Evolutionary conservation across 2,113 vertebrate species (phyloP).

Genomic region (Plestiodon gilberti): DNA sequence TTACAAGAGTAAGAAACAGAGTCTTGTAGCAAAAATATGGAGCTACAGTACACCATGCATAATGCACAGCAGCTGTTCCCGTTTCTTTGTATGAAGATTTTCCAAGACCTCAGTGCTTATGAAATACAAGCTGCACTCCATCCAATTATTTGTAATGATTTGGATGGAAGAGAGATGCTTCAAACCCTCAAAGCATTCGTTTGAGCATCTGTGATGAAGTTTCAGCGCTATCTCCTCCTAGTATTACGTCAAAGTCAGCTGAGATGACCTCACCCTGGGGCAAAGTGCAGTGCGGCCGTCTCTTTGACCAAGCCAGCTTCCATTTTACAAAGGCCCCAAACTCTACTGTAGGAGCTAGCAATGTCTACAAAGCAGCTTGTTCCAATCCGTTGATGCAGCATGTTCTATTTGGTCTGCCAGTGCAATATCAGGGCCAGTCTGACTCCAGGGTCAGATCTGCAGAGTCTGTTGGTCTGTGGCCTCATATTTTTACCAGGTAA

Average conservation of each 20-base stretch:
- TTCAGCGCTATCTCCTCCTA: conserved; percentile 16
- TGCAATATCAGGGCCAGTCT: no score
- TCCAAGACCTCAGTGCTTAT: conserved; percentile 17
- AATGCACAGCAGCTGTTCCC: conserved; percentile 23
- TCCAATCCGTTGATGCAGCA: neutral
- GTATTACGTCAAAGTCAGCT: neutral
- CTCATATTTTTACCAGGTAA: no score
- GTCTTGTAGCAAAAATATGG: neutral
- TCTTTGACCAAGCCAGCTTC: neutral
- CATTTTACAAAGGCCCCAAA: neutral
- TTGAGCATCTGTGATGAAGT: neutral
- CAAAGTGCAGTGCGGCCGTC: neutral
- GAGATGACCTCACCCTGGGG: neutral
- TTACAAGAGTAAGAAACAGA: neutral
- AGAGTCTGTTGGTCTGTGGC: no score
- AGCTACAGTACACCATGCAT: neutral
- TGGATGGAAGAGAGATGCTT: conserved; percentile 10
- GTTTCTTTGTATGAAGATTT: conserved; percentile 5
- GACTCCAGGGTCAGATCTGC: no score
- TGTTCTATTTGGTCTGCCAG: no score
- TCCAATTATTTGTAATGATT: conserved; percentile 4
- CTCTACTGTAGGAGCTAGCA: neutral
- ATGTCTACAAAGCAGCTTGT: neutral
- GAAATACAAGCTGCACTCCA: neutral
- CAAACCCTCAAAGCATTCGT: conserved; percentile 16